Evolutionary conservation across 2,797 vertebrate genomes (phyloP), one percentile per base, ranked within the genome.

Genomic region (Melanotaenia maccullochi): DNA sequence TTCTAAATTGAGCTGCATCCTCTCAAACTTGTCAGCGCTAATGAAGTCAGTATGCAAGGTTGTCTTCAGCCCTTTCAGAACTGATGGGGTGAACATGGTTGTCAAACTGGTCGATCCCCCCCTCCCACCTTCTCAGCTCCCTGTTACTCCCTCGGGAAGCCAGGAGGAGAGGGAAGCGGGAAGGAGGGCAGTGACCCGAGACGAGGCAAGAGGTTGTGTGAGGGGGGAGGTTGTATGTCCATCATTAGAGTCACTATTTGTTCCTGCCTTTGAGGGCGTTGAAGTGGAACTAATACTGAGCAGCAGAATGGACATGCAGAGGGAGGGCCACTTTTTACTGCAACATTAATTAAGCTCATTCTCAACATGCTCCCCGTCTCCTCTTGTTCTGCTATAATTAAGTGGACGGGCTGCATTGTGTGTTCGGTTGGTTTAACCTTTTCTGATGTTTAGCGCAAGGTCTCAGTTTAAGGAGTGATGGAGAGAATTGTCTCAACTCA

Each of bases 341-440:
- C 92, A 94, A 95, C 95, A 95, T 96, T 96, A 96, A 97, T 97
- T 96, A 96, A 96, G 90, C 93, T 92, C 90, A 90, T 89, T 86
- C 90, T 83, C 90, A 83, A 93, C 90, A 88, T 81, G 83, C 84
- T 79, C 68, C 85, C 89, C 42, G 73, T 84, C 76, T 83, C 77
- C 79, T 85, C 85, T 64, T 83, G 66, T 78, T 71, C 78, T 61
- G 74, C 74, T 60, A 67, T 78, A 85, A 79, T 87, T 87, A 89
- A 66, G 80, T 61, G 68, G 76, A 62, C 76, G 75, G 73, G 62
- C 55, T 22, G 67, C 69, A 20, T 65, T 73, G 82, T 66, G 63
- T 71, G 73, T 72, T 16, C 18, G 65, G 42, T 63, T 68, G 70
- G 73, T 86, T 88, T 78, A 84, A 91, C 87, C 89, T 83, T 79